Evolutionary conservation across 1,140 invertebrate genomes (phyloP).

Genomic region (Diuraphis noxia): DNA sequence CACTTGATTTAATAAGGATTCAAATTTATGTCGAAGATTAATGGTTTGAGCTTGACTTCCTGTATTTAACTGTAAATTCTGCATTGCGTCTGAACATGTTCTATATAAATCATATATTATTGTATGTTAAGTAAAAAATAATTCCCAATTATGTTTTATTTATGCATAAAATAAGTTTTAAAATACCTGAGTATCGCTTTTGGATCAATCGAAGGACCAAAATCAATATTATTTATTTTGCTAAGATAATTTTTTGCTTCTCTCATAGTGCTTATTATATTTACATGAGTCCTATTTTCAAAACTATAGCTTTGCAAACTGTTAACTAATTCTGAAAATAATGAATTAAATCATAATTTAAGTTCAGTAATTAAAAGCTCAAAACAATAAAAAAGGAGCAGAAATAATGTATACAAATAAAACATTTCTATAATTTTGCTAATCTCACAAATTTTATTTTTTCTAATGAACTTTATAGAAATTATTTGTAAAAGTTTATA

Average conservation of each 20-base stretch:
- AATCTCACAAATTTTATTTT: not conserved
- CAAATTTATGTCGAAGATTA: slow-evolving; percentile 35
- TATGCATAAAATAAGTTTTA: not conserved
- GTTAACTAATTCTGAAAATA: slow-evolving; percentile 56
- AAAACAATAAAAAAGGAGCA: not conserved
- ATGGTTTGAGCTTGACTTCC: not conserved
- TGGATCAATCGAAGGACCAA: slow-evolving; percentile 59
- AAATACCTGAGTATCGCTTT: slow-evolving; percentile 61
- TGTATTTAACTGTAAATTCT: slow-evolving; percentile 39
- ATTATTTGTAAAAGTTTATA: not conserved
- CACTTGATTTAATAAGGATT: slow-evolving; percentile 46
- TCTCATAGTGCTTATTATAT: slow-evolving; percentile 65
- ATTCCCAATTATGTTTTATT: not conserved
- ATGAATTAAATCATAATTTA: not conserved
- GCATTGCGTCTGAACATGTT: slow-evolving; percentile 57
- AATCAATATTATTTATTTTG: slow-evolving; percentile 64
- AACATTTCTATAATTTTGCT: not conserved
- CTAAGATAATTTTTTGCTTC: slow-evolving; percentile 66
- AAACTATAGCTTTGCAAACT: slow-evolving; percentile 61
- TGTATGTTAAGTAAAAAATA: not conserved
- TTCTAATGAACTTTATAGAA: not conserved
- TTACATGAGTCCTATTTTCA: slow-evolving; percentile 65
- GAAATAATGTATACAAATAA: not conserved
- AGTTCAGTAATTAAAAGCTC: not conserved
- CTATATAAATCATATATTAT: slow-evolving; percentile 55